Percentiles rank a stretch among this genome's conserved stretches.
phyloP scores from a whole-genome alignment of 2,888 invertebrate species.

The Lasioglossum calceatum region DNA sequence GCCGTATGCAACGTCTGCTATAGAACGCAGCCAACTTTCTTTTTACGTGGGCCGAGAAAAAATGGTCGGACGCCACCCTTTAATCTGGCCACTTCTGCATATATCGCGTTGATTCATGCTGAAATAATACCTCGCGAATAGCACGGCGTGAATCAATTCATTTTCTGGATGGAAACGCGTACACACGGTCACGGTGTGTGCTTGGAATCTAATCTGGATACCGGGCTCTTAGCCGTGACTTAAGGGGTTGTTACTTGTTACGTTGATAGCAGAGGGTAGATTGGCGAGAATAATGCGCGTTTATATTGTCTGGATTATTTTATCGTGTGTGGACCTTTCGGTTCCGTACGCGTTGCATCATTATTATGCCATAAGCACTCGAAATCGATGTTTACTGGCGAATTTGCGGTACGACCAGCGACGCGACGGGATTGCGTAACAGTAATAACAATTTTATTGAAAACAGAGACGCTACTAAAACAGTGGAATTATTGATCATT shows the following conservation, averaged over 20 bases:
- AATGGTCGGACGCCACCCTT: constrained; percentile 45
- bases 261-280: constrained; percentile 44
- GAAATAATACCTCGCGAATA: constrained; percentile 41
- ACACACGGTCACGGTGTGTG: constrained; percentile 16
- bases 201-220: constrained; percentile 60
- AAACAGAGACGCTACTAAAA: background rate
- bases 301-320: constrained; percentile 30
- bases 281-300: constrained; percentile 31
- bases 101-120: constrained; percentile 52
- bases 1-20: constrained; percentile 15
- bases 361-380: background rate
- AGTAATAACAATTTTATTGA: background rate
- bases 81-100: constrained; percentile 59
- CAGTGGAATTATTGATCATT: background rate
- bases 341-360: background rate
- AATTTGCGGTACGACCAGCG: background rate
- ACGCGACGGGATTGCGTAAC: background rate
- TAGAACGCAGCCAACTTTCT: constrained; percentile 42
- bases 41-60: constrained; percentile 63
- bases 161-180: constrained; percentile 29
- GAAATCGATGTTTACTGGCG: background rate
- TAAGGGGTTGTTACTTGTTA: constrained; percentile 56
- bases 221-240: constrained; percentile 47
- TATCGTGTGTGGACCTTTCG: constrained; percentile 25
- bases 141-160: constrained; percentile 44